These are phyloP conservation scores for Amphiprion ocellaris DNA, from an alignment of 2,113 vertebrate species.

Conservation along the genomic window DNA sequence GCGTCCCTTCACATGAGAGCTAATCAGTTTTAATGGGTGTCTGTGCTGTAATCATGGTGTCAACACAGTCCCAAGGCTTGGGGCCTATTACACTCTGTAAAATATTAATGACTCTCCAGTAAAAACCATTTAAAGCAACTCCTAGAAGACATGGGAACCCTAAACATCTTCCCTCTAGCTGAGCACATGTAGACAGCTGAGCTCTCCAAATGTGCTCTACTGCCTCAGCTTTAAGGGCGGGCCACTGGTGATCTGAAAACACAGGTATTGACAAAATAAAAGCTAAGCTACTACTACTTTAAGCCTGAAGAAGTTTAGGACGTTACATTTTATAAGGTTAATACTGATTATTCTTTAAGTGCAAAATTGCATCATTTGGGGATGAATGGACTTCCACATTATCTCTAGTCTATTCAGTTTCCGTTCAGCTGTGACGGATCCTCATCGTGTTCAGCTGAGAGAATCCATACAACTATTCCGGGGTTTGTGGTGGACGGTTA, in stretches of 20 bases:
- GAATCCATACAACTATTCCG: constrained; percentile 3
- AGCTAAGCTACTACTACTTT: neutral
- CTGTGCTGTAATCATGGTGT: constrained; percentile 90
- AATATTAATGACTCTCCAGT: constrained; percentile 93
- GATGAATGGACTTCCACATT: constrained; percentile 26
- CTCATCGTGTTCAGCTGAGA: constrained; percentile 6
- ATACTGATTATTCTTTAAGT: constrained; percentile 3
- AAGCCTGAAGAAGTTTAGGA: constrained; percentile 4
- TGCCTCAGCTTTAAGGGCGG: constrained; percentile 5
- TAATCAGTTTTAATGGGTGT: constrained; percentile 94
- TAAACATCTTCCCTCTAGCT: constrained; percentile 34
- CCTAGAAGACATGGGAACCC: constrained; percentile 81
- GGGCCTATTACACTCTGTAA: constrained; percentile 93
- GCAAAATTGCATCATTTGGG: constrained; percentile 47
- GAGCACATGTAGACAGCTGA: constrained; percentile 17
- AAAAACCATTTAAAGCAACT: constrained; percentile 88
- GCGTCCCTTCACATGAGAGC: constrained; percentile 83
- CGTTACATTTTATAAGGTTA: neutral
- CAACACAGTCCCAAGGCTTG: constrained; percentile 88
- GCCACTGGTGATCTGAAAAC: neutral
- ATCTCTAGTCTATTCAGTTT: constrained; percentile 16
- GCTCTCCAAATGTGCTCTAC: neutral
- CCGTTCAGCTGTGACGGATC: constrained; percentile 39
- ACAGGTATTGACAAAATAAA: constrained; percentile 31
- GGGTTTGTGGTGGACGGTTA: constrained; percentile 16